phyloP scores from a whole-genome alignment of 2,113 vertebrate genomes.

The Bufo bufo region DNA sequence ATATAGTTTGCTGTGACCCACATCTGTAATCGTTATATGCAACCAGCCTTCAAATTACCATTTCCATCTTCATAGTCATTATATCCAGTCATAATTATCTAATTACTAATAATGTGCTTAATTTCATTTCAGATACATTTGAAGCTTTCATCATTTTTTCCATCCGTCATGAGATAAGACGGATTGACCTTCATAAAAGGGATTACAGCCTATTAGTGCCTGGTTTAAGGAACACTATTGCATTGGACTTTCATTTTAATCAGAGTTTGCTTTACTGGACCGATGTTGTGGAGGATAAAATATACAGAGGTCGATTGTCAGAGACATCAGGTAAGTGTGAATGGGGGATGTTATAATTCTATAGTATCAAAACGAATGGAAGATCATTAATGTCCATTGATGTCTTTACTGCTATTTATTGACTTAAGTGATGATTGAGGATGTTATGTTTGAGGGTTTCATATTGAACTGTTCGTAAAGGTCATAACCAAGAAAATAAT shows the following conservation, averaged over 20 bases:
- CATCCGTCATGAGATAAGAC: conserved; percentile 97
- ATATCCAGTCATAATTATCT: conserved; percentile 31
- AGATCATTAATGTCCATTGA: background rate
- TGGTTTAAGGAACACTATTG: conserved; percentile 94
- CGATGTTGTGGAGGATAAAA: conserved; percentile 98
- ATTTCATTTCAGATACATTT: conserved; percentile 86
- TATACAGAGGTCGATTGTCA: conserved; percentile 93
- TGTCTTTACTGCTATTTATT: background rate
- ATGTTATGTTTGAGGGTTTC: background rate
- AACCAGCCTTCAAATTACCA: conserved; percentile 11
- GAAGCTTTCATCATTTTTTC: conserved; percentile 99
- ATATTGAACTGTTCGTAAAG: background rate
- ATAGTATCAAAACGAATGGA: background rate
- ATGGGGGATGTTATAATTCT: background rate
- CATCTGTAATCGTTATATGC: conserved; percentile 8
- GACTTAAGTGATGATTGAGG: background rate
- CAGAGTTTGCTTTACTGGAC: conserved; percentile 97
- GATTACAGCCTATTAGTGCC: conserved; percentile 97
- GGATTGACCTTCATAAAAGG: conserved; percentile 95
- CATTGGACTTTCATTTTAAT: conserved; percentile 96
- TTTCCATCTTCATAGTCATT: conserved; percentile 24
- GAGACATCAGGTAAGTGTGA: conserved; percentile 84
- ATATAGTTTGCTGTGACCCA: background rate
- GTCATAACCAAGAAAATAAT: background rate
- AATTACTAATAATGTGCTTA: conserved; percentile 39